Percentiles rank a stretch among this genome's conserved stretches.
Evolutionary conservation across 2,797 vertebrate genomes (phyloP).

Genomic region (Cuculus canorus): DNA sequence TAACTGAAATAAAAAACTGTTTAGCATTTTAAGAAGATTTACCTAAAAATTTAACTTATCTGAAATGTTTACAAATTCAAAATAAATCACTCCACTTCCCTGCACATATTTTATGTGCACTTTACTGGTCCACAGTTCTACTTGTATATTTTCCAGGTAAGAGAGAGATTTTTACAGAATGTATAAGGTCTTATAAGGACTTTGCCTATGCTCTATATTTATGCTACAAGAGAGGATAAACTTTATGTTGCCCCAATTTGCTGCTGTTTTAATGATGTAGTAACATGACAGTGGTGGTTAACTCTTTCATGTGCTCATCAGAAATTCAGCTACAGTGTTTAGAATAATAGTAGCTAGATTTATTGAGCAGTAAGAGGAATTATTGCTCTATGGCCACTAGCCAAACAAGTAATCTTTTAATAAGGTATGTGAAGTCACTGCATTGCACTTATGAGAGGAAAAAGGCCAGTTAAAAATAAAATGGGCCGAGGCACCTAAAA

Average conservation of each 20-base stretch:
- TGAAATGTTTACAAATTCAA: neutral
- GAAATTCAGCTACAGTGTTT: conserved; percentile 16
- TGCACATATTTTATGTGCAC: neutral
- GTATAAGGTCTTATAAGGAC: neutral
- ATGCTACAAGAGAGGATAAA: neutral
- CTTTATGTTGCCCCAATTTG: neutral
- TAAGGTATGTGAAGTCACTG: neutral
- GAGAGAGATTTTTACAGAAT: neutral
- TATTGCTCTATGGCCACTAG: neutral
- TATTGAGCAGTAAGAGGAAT: conserved; percentile 31
- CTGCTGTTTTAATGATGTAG: neutral
- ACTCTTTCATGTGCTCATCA: conserved; percentile 4
- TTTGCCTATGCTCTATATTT: neutral
- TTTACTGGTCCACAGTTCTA: neutral
- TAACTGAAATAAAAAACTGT: neutral
- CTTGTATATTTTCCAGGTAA: neutral
- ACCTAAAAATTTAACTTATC: neutral
- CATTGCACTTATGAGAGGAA: neutral
- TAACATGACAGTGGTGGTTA: neutral
- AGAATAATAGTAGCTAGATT: conserved; percentile 28
- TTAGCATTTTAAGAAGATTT: neutral
- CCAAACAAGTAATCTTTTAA: conserved; percentile 48
- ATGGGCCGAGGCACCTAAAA: neutral
- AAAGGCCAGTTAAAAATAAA: neutral
- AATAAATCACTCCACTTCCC: neutral